Conservation (phyloP, 2,797 vertebrate genomes). For the Spinibarbus caldwelli region DNA sequence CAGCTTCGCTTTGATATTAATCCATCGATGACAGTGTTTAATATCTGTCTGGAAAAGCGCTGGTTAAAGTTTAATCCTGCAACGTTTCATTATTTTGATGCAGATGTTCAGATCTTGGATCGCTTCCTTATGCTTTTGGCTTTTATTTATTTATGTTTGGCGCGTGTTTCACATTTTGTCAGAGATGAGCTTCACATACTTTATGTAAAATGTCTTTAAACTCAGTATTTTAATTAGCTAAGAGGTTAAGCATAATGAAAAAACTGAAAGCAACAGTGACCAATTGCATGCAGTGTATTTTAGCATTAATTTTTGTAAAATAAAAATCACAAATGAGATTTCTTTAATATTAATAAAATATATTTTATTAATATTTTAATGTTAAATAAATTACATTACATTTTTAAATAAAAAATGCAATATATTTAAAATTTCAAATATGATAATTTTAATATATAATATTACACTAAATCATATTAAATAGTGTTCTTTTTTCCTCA, state of each 20-base stretch:
- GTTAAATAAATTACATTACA: background rate
- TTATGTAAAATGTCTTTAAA: background rate
- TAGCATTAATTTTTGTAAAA: background rate
- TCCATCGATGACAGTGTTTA: background rate
- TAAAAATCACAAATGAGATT: background rate
- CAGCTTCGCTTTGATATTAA: background rate
- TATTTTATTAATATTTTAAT: background rate
- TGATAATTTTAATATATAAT: background rate
- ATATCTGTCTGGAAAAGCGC: background rate
- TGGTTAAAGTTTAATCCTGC: background rate
- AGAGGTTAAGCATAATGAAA: background rate
- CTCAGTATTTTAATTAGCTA: no score
- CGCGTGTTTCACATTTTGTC: background rate
- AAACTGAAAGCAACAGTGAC: no score
- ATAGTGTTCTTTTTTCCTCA: background rate
- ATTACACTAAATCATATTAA: background rate
- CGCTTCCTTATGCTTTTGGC: background rate
- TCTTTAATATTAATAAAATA: background rate
- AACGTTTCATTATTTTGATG: background rate
- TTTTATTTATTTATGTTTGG: background rate
- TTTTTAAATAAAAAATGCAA: background rate
- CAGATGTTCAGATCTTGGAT: conserved; percentile 13
- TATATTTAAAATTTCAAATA: background rate
- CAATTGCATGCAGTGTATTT: background rate
- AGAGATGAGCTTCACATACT: background rate